phyloP scores from a whole-genome alignment of 2,113 vertebrate species.

The Odontesthes bonariensis region DNA sequence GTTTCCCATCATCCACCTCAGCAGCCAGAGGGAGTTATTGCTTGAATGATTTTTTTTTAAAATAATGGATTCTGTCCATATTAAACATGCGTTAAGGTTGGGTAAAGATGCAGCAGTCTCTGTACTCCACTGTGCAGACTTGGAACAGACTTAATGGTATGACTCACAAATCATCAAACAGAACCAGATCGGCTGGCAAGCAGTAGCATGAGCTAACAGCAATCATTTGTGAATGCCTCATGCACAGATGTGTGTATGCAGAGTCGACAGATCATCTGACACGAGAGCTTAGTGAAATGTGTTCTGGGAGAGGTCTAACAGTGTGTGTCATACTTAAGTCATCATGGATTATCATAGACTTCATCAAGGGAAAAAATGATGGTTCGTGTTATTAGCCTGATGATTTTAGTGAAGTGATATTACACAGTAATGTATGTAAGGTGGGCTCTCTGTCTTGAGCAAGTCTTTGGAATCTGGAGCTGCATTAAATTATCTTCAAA shows the following conservation, averaged over 20 bases:
- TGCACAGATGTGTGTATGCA: slow-evolving; percentile 44
- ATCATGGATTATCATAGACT: slow-evolving; percentile 51
- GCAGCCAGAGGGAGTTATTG: slow-evolving; percentile 34
- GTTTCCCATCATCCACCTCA: slow-evolving; percentile 50
- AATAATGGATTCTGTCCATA: slow-evolving; percentile 5
- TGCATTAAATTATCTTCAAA: slow-evolving; percentile 52
- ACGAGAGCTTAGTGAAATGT: slow-evolving; percentile 32
- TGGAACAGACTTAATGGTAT: slow-evolving; percentile 33
- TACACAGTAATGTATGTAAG: slow-evolving; percentile 9
- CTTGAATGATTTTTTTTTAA: slow-evolving; percentile 19
- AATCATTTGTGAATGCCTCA: slow-evolving; percentile 54
- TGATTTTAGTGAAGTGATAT: slow-evolving; percentile 42
- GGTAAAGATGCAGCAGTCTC: slow-evolving; percentile 20
- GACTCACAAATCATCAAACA: slow-evolving; percentile 59
- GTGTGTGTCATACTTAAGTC: slow-evolving; percentile 43
- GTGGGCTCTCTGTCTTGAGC: slow-evolving; percentile 34
- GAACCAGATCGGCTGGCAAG: slow-evolving; percentile 69
- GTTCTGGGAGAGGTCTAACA: slow-evolving; percentile 43
- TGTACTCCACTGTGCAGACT: slow-evolving; percentile 16
- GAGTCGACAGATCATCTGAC: slow-evolving; percentile 46
- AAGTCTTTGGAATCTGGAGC: slow-evolving; percentile 47
- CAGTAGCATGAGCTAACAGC: slow-evolving; percentile 61
- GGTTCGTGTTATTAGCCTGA: slow-evolving; percentile 12
- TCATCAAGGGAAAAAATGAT: slow-evolving; percentile 38
- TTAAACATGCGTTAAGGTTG: slow-evolving; percentile 41